Evolutionary conservation across 2,113 vertebrate genomes (phyloP).

Genomic region (Pimephales promelas): DNA sequence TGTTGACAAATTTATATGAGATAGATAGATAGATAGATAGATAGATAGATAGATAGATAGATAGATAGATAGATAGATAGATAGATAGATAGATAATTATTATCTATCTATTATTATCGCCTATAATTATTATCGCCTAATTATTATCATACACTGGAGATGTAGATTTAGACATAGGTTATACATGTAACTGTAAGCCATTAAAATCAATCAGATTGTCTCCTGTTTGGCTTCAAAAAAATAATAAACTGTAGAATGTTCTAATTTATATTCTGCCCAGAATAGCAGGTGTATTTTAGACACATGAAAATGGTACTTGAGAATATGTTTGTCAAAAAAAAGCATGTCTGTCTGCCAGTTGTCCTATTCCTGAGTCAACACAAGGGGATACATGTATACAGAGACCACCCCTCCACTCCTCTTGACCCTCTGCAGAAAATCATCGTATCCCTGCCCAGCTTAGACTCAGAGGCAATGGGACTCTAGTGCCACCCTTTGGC

Average conservation of each 20-base stretch:
- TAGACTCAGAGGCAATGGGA: too few relatives aligned
- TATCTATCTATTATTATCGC: too few relatives aligned
- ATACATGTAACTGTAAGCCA: not conserved
- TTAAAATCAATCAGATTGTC: not conserved
- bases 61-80: too few relatives aligned
- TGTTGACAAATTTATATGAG: too few relatives aligned
- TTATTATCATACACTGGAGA: not conserved
- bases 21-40: not conserved
- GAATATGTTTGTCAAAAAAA: not conserved
- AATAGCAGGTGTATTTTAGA: not conserved
- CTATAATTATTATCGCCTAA: too few relatives aligned
- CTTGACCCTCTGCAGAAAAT: slow-evolving; percentile 51
- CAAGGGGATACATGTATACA: slow-evolving; percentile 13
- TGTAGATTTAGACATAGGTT: not conserved
- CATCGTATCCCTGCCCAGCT: too few relatives aligned
- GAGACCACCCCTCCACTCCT: slow-evolving; percentile 40
- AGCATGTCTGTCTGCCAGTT: slow-evolving; percentile 4
- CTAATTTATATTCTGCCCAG: not conserved
- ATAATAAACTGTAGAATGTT: not conserved
- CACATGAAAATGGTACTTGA: not conserved
- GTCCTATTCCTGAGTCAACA: slow-evolving; percentile 25
- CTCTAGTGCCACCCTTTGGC: slow-evolving; percentile 70
- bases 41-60: too few relatives aligned
- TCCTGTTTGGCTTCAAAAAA: not conserved
- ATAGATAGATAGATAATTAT: not conserved